These are phyloP conservation scores for Aplocera efformata DNA, from an alignment of 2,888 invertebrate genomes.

Conservation along the genomic window DNA sequence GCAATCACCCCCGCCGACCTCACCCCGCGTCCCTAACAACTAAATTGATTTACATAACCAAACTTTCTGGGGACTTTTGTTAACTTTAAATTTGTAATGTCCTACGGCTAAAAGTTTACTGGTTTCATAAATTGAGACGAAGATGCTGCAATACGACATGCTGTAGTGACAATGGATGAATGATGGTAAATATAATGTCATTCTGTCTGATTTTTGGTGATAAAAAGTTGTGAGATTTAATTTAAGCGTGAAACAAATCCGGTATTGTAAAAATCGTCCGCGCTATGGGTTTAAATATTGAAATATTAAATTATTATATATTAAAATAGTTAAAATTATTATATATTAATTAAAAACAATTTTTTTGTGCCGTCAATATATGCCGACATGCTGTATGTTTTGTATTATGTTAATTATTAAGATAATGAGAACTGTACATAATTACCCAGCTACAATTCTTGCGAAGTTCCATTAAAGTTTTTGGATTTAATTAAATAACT, in stretches of 20 bases:
- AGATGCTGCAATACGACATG: conserved; percentile 34
- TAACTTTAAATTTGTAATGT: conserved; percentile 37
- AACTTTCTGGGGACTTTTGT: conserved; percentile 46
- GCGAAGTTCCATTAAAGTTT: too few species aligned
- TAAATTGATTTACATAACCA: conserved; percentile 66
- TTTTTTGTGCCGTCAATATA: too few species aligned
- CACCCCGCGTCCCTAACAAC: conserved; percentile 46
- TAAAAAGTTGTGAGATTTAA: conserved; percentile 31
- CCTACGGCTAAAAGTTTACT: conserved; percentile 20
- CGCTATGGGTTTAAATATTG: too few species aligned
- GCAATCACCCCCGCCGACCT: conserved; percentile 25
- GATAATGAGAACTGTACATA: too few species aligned
- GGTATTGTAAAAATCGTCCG: conserved; percentile 22
- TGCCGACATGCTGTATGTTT: too few species aligned
- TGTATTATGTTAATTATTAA: too few species aligned
- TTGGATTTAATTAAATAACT: too few species aligned
- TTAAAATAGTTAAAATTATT: too few species aligned
- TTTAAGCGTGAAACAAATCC: conserved; percentile 25
- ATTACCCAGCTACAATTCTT: too few species aligned
- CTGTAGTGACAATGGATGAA: conserved; percentile 59
- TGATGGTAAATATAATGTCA: conserved; percentile 61
- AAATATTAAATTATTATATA: too few species aligned
- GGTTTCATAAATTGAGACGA: conserved; percentile 12
- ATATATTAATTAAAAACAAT: too few species aligned
- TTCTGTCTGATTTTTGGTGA: conserved; percentile 32